A percentile compares a stretch with the other conserved stretches of the same genome.
Conservation (phyloP, 2,797 vertebrate species). For the Clarias pachynema region DNA sequence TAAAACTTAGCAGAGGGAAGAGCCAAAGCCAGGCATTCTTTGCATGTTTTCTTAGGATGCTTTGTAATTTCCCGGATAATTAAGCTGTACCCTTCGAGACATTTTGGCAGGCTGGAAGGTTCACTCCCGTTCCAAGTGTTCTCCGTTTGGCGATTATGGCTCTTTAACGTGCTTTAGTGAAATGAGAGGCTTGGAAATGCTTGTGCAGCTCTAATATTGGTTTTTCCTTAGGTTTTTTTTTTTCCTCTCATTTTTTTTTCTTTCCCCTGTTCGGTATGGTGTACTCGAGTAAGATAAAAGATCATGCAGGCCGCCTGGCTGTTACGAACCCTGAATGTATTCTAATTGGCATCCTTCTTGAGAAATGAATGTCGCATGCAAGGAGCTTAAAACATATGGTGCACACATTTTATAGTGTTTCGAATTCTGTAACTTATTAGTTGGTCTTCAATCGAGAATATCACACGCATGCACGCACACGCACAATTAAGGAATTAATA, state of each 20-base stretch:
- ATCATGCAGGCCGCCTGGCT: background rate
- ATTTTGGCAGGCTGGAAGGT: background rate
- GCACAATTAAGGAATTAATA: background rate
- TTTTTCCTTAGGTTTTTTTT: too few relatives aligned
- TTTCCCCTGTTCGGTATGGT: background rate
- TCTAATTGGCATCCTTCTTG: background rate
- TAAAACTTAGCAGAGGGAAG: background rate
- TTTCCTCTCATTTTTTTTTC: background rate
- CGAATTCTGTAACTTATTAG: background rate
- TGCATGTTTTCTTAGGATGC: constrained; percentile 10
- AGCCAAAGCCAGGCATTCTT: constrained; percentile 19
- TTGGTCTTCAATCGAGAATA: background rate
- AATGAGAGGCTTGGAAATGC: background rate
- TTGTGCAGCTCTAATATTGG: background rate
- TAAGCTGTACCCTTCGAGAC: constrained; percentile 4
- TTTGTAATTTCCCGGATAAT: background rate
- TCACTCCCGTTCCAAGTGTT: background rate
- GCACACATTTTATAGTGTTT: background rate
- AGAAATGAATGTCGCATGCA: background rate
- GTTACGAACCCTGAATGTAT: background rate
- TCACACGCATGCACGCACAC: accelerated
- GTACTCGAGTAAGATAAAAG: background rate
- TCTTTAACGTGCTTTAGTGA: background rate
- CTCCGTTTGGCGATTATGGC: constrained; percentile 1
- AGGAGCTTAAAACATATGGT: background rate